phyloP scores from a whole-genome alignment of 2,888 invertebrate species.

The Omphaloscelis lunosa region DNA sequence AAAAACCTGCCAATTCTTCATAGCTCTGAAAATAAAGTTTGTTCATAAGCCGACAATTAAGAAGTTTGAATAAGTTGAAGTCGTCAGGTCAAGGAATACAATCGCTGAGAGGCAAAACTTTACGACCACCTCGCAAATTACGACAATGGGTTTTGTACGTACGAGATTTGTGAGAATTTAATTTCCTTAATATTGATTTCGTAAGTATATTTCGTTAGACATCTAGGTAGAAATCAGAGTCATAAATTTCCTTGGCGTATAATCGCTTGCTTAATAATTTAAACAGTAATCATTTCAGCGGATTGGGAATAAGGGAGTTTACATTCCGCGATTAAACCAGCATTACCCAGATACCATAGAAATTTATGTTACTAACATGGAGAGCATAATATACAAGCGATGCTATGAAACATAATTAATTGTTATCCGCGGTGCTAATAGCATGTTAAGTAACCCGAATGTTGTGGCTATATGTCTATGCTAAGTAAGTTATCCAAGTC shows the following conservation, averaged over 20 bases:
- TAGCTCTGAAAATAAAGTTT: conserved; percentile 49
- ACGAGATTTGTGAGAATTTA: background rate
- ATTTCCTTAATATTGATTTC: background rate
- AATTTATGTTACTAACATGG: background rate
- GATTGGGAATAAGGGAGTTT: conserved; percentile 39
- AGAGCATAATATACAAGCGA: background rate
- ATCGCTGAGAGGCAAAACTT: conserved; percentile 39
- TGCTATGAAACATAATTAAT: conserved; percentile 33
- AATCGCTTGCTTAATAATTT: conserved; percentile 29
- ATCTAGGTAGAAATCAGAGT: background rate
- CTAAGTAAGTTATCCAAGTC: conserved; percentile 44
- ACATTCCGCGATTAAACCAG: conserved; percentile 4
- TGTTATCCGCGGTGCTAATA: conserved; percentile 20
- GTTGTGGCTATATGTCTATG: conserved; percentile 16
- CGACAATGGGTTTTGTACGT: conserved; percentile 7
- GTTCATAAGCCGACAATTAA: conserved; percentile 57
- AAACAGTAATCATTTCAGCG: conserved; percentile 29
- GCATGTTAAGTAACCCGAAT: conserved; percentile 44
- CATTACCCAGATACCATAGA: background rate
- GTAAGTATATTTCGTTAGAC: background rate
- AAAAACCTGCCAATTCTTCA: conserved; percentile 45
- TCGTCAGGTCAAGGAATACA: conserved; percentile 51
- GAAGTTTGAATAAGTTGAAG: conserved; percentile 45
- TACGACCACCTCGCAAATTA: conserved; percentile 21
- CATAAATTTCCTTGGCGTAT: conserved; percentile 5